Evolutionary conservation across 2,113 vertebrate genomes (phyloP).

Genomic region (Dicerorhinus sumatrensis): DNA sequence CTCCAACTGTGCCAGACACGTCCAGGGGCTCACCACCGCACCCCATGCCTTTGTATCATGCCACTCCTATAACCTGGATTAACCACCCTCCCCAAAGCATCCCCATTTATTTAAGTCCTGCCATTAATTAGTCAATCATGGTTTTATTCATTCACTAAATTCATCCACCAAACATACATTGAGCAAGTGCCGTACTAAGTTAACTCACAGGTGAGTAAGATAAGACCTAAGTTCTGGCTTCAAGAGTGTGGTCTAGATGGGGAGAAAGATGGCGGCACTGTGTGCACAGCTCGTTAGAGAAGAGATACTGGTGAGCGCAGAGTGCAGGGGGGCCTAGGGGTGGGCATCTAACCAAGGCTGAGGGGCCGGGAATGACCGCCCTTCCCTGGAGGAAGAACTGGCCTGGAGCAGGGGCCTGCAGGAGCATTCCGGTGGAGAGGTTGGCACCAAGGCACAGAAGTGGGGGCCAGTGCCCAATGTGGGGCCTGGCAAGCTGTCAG

Average conservation of each 20-base stretch:
- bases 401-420: neutral
- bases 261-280: neutral
- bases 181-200: neutral
- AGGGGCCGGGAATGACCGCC: neutral
- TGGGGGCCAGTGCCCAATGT: neutral
- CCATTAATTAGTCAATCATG: neutral
- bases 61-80: neutral
- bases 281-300: neutral
- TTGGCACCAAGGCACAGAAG: neutral
- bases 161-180: neutral
- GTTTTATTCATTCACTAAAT: neutral
- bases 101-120: neutral
- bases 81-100: neutral
- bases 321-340: neutral
- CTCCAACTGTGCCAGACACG: neutral
- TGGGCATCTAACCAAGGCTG: neutral
- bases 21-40: neutral
- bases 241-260: neutral
- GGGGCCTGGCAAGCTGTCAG: neutral
- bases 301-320: neutral
- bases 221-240: neutral
- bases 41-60: neutral
- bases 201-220: neutral
- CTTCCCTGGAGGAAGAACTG: neutral
- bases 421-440: neutral